Base-by-base conservation (phyloP, 2,113 vertebrate species). In the Fregetta grallaria region DNA sequence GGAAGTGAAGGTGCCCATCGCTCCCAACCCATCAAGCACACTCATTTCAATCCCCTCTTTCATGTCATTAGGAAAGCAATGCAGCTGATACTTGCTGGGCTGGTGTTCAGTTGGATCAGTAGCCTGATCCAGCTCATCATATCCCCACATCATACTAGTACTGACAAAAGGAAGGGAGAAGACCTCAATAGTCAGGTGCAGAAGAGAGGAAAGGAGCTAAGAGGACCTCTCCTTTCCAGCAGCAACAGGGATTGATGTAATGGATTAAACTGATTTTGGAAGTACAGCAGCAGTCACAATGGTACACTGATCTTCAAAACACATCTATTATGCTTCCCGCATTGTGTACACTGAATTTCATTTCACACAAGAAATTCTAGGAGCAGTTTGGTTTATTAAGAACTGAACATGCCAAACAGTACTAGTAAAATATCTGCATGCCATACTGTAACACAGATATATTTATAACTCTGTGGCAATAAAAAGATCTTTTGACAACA, bases 401-500 rank as follows among this genome's bases (percentile, higher is more conserved):
- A 94, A 92, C 44, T 10, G 27, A 85, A 63, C 70, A 90, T 20
- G 70, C 76, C 70, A 67, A 65, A 68, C 19, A 45, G 36, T 68
- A 79, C 19, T 65, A 80, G 76, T 6, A 65, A 76, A 93, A 42
- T 94, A 95, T 62, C 92, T 73, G 73, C 85, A 86, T 25, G 73
- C 83, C 88, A 71, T 70, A 87, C 63, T 95, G 93, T 67, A 92
- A 76, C 86, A 89, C 71, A 95, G 91, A 96, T 86, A 97, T 61
- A 98, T 96, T 97, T 95, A 68, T 94, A 97, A 97, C 58, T 75
- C 94, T 76, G 91, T 62, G 59, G 90, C 95, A 97, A 96, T 92
- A 96, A 97, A 98, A 98, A 84, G 92, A 95, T 95, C 93, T 95
- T 96, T 94, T 97, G 97, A 98, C 97, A 98, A 97, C 88, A 97